Evolutionary conservation across 1,140 invertebrate species (phyloP), one percentile per base, ranked within the genome.

Genomic region (Eufriesea mexicana): DNA sequence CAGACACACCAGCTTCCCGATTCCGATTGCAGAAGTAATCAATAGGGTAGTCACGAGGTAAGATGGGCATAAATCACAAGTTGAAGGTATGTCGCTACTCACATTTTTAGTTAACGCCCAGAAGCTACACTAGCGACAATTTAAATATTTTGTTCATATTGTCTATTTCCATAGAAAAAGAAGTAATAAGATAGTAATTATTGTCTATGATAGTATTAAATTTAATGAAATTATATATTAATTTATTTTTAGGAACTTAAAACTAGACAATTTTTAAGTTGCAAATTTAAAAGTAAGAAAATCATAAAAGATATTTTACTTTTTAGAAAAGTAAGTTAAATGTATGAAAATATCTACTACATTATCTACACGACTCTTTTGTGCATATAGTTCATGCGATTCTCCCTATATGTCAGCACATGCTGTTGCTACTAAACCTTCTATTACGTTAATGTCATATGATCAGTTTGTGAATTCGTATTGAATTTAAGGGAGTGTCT

Each of bases 381-480:
- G 45, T 20, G 12, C 35, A 42, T 23, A 25, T 61, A 74, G 47
- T 64, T 76, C 45, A 10, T 16, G 7, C 2, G 10, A 23, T 28
- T 18, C 23, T n/a, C 25, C 14, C 59, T 35, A 47, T 7, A 12
- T 10, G 73, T 62, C 73, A 64, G 73, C 57, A 62, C 59, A 47
- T 64, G 9, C 12, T 64, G 1, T 1, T 35, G 2, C 18, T 14
- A 28, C 16, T 20, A 28, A 49, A 54, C 25, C 25, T 45, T 59
- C 23, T 8, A 47, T 42, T 61, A 57, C n/a, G 5, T 71, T 51
- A 51, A 70, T 66, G 79, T 89, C 87, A 89, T 83, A 89, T 89
- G 87, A 89, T 88, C 80, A 62, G 71, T 49, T 86, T 78, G n/a
- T 66, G 79, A 73, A 82, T 88, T 80, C 67, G 62, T 86, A 82